These are phyloP conservation scores for Myiothlypis coronata DNA, from an alignment of 2,797 vertebrate species.

Conservation along the genomic window DNA sequence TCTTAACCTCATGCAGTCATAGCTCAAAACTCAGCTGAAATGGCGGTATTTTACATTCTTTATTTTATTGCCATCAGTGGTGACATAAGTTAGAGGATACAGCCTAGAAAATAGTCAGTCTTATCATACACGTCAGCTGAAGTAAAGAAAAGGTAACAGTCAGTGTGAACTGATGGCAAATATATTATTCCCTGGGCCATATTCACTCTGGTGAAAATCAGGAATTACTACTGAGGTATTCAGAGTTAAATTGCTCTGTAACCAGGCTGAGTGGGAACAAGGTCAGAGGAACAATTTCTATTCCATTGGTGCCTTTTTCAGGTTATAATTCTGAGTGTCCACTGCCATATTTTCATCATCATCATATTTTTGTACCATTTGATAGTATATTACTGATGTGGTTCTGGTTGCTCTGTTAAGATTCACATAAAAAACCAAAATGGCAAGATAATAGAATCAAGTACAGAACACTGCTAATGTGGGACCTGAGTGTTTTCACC, in stretches of 20 bases:
- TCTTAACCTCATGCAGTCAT: neutral
- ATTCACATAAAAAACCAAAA: neutral
- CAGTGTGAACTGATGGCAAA: neutral
- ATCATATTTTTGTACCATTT: neutral
- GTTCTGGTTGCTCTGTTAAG: neutral
- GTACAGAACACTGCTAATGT: neutral
- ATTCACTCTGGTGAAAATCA: neutral
- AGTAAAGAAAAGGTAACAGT: neutral
- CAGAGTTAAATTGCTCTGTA: neutral
- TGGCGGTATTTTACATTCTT: neutral
- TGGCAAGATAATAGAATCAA: neutral
- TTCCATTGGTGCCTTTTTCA: neutral
- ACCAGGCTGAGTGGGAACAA: neutral
- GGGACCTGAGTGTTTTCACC: neutral
- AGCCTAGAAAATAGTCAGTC: neutral
- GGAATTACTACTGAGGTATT: neutral
- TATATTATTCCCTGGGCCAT: neutral
- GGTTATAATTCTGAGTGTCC: neutral
- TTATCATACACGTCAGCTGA: neutral
- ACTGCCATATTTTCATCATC: neutral
- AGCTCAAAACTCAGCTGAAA: neutral
- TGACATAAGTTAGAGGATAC: neutral
- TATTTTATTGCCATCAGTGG: neutral
- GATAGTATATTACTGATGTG: neutral
- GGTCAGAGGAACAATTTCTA: neutral